These are phyloP conservation scores for Eupithecia exiguata DNA, from an alignment of 2,888 invertebrate species.

Conservation along the genomic window DNA sequence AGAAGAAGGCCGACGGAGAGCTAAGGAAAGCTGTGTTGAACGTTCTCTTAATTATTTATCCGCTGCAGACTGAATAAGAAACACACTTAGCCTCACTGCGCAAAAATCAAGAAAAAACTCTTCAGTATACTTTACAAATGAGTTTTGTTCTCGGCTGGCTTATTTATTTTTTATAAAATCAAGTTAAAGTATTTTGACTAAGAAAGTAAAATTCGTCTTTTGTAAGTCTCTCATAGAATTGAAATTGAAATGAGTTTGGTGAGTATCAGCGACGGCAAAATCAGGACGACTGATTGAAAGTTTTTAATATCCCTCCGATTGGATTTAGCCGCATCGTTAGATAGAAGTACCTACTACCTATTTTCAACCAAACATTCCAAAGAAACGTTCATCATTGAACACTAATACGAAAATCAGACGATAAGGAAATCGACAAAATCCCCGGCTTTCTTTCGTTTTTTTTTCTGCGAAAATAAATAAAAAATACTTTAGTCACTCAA, in stretches of 20 bases:
- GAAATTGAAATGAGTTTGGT: neutral
- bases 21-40: conserved; percentile 65
- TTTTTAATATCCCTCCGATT: conserved; percentile 82
- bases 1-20: conserved; percentile 32
- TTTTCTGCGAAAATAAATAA: conserved; percentile 37
- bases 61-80: conserved; percentile 74
- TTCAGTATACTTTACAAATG: conserved; percentile 12
- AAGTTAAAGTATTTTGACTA: neutral
- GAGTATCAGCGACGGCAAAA: neutral
- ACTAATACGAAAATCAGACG: conserved; percentile 70
- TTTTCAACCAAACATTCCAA: conserved; percentile 38
- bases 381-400: conserved; percentile 57
- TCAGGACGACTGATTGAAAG: conserved; percentile 69
- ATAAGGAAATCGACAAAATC: conserved; percentile 67
- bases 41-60: conserved; percentile 76
- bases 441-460: conserved; percentile 47
- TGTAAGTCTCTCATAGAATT: neutral
- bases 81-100: conserved; percentile 64
- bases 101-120: conserved; percentile 56
- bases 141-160: conserved; percentile 10
- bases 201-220: neutral
- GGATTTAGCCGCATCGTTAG: conserved; percentile 74
- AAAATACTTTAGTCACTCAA: conserved; percentile 29
- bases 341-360: conserved; percentile 56
- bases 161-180: neutral